Conservation (phyloP, 2,888 invertebrate genomes). For the Macropis europaea region DNA sequence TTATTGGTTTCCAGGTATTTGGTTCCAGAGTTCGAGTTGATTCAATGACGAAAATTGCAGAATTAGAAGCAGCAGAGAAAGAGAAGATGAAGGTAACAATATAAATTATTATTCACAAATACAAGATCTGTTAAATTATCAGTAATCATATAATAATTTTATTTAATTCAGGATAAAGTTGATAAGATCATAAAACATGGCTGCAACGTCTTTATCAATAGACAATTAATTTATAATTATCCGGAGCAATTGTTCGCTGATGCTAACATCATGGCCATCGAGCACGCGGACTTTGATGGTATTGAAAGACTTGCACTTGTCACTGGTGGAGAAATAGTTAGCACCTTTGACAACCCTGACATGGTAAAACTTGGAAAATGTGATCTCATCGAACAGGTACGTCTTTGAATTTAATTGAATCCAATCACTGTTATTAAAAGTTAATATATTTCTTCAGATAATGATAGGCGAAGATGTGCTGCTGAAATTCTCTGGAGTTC, state of each 20-base stretch:
- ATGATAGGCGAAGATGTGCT: constrained; percentile 99
- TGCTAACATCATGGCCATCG: constrained; percentile 99
- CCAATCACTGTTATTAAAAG: neutral
- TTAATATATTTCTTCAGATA: constrained; percentile 80
- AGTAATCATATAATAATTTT: neutral
- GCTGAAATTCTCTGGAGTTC: constrained; percentile 96
- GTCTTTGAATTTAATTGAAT: neutral
- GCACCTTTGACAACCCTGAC: constrained; percentile 97
- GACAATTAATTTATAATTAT: constrained; percentile 99
- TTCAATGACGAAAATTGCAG: constrained; percentile 97
- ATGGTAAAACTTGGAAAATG: constrained; percentile 96
- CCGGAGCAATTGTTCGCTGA: constrained; percentile 99
- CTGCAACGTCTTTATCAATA: constrained; percentile 98
- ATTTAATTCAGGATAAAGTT: constrained; percentile 88
- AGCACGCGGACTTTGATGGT: constrained; percentile 99
- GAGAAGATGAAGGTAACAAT: constrained; percentile 94
- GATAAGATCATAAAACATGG: constrained; percentile 96
- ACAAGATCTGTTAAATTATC: neutral
- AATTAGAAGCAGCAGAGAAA: constrained; percentile 98
- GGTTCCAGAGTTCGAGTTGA: constrained; percentile 97
- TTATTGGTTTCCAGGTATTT: constrained; percentile 83
- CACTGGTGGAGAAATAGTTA: constrained; percentile 98
- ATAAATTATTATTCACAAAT: neutral
- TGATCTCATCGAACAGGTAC: constrained; percentile 95
- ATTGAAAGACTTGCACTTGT: constrained; percentile 98